Evolutionary conservation across 1,140 invertebrate genomes (phyloP), one percentile per base, ranked within the genome.

Genomic region (Vanessa atalanta): DNA sequence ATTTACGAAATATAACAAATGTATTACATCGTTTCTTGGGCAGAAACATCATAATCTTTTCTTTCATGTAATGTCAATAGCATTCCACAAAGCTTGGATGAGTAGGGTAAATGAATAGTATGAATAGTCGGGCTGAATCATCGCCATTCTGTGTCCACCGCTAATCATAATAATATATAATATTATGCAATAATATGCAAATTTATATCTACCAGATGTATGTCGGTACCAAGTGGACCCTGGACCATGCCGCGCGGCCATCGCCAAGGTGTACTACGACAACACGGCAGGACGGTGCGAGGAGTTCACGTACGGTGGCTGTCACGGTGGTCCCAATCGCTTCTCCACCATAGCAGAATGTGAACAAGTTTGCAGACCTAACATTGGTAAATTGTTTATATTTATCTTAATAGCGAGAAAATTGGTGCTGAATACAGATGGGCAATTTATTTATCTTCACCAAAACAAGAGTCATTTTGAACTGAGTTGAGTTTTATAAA

Each of bases 261-360:
- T 95, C 76, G 82, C 87, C 3, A 96, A 96, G 90, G 96, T 94
- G 86, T 97, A 94, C 89, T 98, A 95, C 84, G 95, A 97, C 79
- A 74, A 83, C 37, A 77, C 64, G 48, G 87, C 65, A n/a, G 91
- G 89, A 76, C 89, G 83, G 71, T 97, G 95, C 83, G 91, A 87
- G 47, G 83, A 94, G 79, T 98, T 98, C 86, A 82, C 82, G 0
- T 98, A 97, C 84, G 95, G 96, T 20, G 97, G 97, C 64, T 98
- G 97, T 83, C 94, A 94, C 53, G 97, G 97, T 15, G 97, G 97
- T 76, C 95, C 95, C 47, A 98, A 98, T 84, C 94, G 96, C 72
- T 98, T 97, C 89, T 95, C 94, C 70, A 94, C 94, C 3, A 76
- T 93, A 20, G 87, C 94, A 55, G 96, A 97, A 80, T 97, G 96